Evolutionary conservation across 1,140 invertebrate species (phyloP).

Genomic region (Psilanteris sp.): DNA sequence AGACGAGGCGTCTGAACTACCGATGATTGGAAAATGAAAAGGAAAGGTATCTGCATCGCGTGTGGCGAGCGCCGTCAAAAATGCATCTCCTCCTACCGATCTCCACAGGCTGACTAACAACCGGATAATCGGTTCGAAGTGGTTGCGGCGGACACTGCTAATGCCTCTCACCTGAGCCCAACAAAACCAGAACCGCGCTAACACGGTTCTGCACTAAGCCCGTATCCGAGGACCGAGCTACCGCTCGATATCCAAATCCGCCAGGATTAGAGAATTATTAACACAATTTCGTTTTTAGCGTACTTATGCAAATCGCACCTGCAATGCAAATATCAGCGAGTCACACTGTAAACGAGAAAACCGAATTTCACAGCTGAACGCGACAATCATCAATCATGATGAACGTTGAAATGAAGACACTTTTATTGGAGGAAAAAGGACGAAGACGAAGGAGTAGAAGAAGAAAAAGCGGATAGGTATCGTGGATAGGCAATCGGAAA

Average conservation of each 20-base stretch:
- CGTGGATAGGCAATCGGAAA: too few species aligned
- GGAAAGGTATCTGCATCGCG: conserved; percentile 41
- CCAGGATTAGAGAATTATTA: conserved; percentile 21
- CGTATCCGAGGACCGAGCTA: conserved; percentile 9
- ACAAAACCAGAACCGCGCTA: conserved; percentile 48
- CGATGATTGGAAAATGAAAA: conserved; percentile 21
- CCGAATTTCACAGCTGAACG: background rate
- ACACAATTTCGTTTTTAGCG: conserved; percentile 21
- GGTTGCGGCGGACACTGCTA: conserved; percentile 36
- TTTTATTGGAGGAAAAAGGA: too few species aligned
- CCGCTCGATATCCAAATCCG: conserved; percentile 51
- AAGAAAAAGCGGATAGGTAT: too few species aligned
- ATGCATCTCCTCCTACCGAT: conserved; percentile 66
- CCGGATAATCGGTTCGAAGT: conserved; percentile 70
- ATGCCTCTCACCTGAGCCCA: conserved; percentile 50
- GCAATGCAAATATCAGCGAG: too few species aligned
- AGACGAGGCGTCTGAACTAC: too few species aligned
- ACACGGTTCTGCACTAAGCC: conserved; percentile 67
- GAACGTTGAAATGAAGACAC: conserved; percentile 2
- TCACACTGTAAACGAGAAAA: too few species aligned
- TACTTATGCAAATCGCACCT: conserved; percentile 17
- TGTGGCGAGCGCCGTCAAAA: conserved; percentile 50
- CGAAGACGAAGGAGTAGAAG: too few species aligned
- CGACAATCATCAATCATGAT: background rate
- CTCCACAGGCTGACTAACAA: conserved; percentile 69